Evolutionary conservation across 2,797 vertebrate species (phyloP), one percentile per base, ranked within the genome.

Genomic region (Adrianichthys oophorus): DNA sequence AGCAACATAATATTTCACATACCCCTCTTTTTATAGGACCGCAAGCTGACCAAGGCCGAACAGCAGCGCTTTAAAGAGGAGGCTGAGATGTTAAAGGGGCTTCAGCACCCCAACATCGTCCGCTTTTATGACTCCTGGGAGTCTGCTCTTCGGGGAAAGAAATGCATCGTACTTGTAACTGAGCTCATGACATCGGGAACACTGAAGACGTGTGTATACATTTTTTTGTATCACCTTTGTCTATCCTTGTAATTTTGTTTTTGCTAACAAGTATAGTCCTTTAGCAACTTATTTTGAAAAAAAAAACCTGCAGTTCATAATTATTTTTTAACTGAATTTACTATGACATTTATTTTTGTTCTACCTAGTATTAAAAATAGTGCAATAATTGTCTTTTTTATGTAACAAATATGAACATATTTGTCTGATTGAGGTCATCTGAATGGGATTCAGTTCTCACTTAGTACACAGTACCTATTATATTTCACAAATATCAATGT

Each of bases 51-150:
- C 75, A 97, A 96, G 84, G 92, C 87, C 0, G 96, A 98, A 74
- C 95, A 97, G 77, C 96, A 98, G 41, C 90, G 96, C 19, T 98
- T 98, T 86, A 97, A 96, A 82, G 96, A 98, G 79, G 96, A 98
- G 85, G 96, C 96, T 0, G 96, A 98, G 84, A 98, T 98, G 96
- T 84, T 98, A 50, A 98, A 98, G 68, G 96, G 96, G 5, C 89
- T 98, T 59, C 96, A 98, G 74, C 96, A 98, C 70, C 96, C 96
- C 41, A 98, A 98, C 86, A 98, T 98, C 1, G 96, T 98, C 62
- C 95, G 96, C 52, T 98, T 98, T 87, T 98, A 98, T 23, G 96
- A 98, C 82, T 98, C 95, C 5, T 98, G 96, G 96, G 96, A 98
- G 78, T 96, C 96, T 14, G 91, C 85, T 0, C 82, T 96, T 13